Percentiles rank a stretch among this genome's conserved stretches.
Conservation (phyloP, 1,140 invertebrate genomes). For the Halyomorpha halys region DNA sequence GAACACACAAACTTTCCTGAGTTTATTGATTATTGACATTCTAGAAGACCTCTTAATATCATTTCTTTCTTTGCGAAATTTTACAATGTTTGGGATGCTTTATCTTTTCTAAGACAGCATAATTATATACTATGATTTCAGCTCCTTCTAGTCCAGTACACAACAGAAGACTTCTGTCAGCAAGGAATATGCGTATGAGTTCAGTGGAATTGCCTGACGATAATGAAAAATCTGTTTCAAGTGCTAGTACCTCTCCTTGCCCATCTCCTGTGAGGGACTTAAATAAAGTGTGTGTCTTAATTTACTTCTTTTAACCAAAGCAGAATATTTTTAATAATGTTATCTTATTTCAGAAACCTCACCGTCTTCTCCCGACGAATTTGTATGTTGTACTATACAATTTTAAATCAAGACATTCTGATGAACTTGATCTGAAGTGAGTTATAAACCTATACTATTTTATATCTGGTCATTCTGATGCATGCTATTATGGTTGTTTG, state of each 20-base stretch:
- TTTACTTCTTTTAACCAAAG: too few relatives aligned
- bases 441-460: background rate
- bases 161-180: slow-evolving; percentile 60
- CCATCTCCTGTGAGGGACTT: slow-evolving; percentile 59
- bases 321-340: background rate
- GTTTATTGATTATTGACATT: too few relatives aligned
- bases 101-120: too few relatives aligned
- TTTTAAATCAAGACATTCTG: slow-evolving; percentile 83
- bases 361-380: slow-evolving; percentile 76
- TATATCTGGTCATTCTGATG: too few relatives aligned
- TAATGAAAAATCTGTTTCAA: slow-evolving; percentile 81
- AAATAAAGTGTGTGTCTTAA: too few relatives aligned
- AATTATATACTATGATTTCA: slow-evolving; percentile 34
- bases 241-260: slow-evolving; percentile 82
- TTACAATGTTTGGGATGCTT: too few relatives aligned
- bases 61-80: too few relatives aligned
- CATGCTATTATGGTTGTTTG: too few relatives aligned
- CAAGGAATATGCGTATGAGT: slow-evolving; percentile 75
- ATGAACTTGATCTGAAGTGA: slow-evolving; percentile 84
- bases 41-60: too few relatives aligned
- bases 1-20: too few relatives aligned
- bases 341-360: slow-evolving; percentile 53
- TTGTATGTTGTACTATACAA: slow-evolving; percentile 92
- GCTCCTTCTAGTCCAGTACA: slow-evolving; percentile 83
- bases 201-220: slow-evolving; percentile 86